Percentiles rank a stretch among this genome's conserved stretches.
These are phyloP conservation scores for Prosopocoilus inquinatus DNA, from an alignment of 2,888 invertebrate genomes.

Conservation along the genomic window DNA sequence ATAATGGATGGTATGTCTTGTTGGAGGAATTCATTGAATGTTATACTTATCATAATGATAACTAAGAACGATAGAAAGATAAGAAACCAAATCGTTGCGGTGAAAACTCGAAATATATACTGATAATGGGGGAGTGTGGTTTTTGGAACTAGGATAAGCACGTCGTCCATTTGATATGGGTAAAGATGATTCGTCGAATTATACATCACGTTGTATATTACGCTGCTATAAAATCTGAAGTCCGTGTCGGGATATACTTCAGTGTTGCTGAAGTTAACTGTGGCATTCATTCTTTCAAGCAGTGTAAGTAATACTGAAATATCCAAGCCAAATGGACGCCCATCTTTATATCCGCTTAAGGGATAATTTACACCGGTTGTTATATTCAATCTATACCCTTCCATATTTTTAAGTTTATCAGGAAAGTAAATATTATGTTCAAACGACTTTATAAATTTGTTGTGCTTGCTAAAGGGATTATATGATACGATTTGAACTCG, in stretches of 20 bases:
- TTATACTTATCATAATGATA: no score
- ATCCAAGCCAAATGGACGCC: background rate
- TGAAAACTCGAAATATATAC: background rate
- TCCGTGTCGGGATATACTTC: no score
- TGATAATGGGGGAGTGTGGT: background rate
- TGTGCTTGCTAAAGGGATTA: background rate
- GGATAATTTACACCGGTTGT: background rate
- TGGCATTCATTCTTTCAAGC: no score
- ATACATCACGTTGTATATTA: background rate
- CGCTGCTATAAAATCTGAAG: no score
- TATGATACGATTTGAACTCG: background rate
- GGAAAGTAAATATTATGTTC: background rate
- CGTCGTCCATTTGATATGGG: conserved; percentile 1
- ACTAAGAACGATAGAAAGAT: background rate
- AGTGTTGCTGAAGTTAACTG: no score
- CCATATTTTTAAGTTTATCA: background rate
- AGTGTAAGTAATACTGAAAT: background rate
- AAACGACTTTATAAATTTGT: background rate
- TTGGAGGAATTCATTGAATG: no score
- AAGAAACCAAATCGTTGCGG: background rate
- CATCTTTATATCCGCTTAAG: background rate
- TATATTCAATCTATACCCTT: background rate
- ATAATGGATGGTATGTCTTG: no score
- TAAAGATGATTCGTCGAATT: background rate
- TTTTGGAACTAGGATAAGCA: conserved; percentile 1